Evolutionary conservation across 2,888 invertebrate species (phyloP), one percentile per base, ranked within the genome.

Genomic region (Augochlorella aurata): DNA sequence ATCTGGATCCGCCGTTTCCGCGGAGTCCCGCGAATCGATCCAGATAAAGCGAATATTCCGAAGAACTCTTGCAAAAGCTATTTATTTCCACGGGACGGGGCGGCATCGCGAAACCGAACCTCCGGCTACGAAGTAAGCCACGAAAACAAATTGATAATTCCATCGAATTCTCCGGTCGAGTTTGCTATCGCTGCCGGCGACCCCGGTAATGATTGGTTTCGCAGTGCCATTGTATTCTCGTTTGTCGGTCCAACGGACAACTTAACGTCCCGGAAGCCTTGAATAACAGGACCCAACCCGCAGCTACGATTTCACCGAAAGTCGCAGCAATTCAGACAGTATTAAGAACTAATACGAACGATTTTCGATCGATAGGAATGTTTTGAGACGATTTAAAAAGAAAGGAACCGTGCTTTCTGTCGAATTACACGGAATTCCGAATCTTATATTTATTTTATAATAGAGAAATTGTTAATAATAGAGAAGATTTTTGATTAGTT

Each of bases 61-160:
- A 16, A 21, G 24, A n/a, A 18, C 52, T 16, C 44, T 52, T 1
- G 8, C 47, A 29, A 61, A 29, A 61, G 71, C 45, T n/a, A 58
- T 24, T 47, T 49, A 49, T 29, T 67, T 47, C 24, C 9, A 47
- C 8, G 65, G 1, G 7, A 38, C 65, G n/a, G n/a, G 38, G 12
- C 65, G 10, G 44, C n/a, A 44, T 38, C 65, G n/a, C 5, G n/a
- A 18, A 18, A 12, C 18, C n/a, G 65, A 44, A 65, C n/a, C 5
- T 44, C 10, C 44, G 38, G 3, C 65, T 44, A 12, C n/a, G 12
- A 65, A 7, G n/a, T 12, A 18, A 44, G 10, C 16, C 66, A 45
- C 14, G 66, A 66, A 66, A 47, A 45, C 45, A 45, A 66, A 66
- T 66, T 45, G 44, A 70, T 70, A 16, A 70, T 45, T 70, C 24